Evolutionary conservation across 37 sponge, comb jelly and placozoan species (phyloP).

Genomic region (Oopsacas minuta): DNA sequence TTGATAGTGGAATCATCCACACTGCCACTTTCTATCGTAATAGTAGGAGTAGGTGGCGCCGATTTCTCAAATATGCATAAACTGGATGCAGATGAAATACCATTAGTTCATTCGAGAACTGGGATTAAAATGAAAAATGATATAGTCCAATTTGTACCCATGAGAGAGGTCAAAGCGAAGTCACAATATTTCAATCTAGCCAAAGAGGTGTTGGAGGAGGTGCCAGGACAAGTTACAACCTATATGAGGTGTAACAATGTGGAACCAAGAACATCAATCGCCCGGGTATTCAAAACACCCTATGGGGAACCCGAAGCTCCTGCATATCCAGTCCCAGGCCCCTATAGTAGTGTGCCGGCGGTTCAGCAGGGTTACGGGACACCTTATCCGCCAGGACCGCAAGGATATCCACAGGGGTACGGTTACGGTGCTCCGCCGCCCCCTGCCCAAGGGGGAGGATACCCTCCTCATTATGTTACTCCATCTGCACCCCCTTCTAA

Average conservation of each 20-base stretch:
- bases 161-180: constrained; percentile 32
- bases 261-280: background rate
- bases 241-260: background rate
- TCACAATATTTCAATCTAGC: background rate
- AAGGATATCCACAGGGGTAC: no score
- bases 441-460: no score
- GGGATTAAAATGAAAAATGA: constrained; percentile 59
- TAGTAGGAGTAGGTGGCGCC: constrained; percentile 82
- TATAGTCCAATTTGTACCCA: constrained; percentile 85
- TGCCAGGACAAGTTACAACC: background rate
- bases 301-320: background rate
- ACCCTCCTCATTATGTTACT: background rate
- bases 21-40: constrained; percentile 74
- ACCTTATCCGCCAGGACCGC: background rate
- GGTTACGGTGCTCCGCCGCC: no score
- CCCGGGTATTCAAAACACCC: background rate
- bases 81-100: constrained; percentile 80
- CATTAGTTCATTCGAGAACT: constrained; percentile 34
- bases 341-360: background rate
- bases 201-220: background rate
- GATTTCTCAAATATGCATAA: constrained; percentile 71
- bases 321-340: background rate
- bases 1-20: constrained; percentile 59
- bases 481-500: background rate
- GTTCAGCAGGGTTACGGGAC: no score